These are phyloP conservation scores for Bombus sibiricus DNA, from an alignment of 1,140 invertebrate genomes.

Conservation along the genomic window DNA sequence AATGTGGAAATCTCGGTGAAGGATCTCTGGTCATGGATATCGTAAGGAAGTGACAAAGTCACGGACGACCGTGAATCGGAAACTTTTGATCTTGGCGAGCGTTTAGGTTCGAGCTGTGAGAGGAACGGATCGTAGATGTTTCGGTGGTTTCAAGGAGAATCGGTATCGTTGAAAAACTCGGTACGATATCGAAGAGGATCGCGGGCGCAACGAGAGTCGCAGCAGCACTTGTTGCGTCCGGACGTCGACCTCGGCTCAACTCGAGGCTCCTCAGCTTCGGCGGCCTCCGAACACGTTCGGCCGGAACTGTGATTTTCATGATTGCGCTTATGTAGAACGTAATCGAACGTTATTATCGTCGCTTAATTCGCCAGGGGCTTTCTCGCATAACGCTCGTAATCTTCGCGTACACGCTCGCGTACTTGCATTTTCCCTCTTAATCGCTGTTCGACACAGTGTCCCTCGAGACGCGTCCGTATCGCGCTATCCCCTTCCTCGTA, in stretches of 20 bases:
- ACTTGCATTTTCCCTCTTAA: not conserved
- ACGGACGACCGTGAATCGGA: not conserved
- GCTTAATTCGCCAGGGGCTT: constrained; percentile 20
- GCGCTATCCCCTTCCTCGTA: not conserved
- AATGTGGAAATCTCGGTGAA: not conserved
- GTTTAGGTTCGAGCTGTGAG: too few species aligned
- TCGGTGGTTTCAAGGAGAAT: not conserved
- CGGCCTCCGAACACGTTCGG: constrained; percentile 61
- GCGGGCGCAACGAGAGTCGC: constrained; percentile 46
- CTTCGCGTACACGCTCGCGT: not conserved
- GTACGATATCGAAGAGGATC: constrained; percentile 49
- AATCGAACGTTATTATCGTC: constrained; percentile 32
- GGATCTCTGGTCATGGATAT: not conserved
- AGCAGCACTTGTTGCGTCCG: constrained; percentile 72
- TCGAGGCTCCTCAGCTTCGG: constrained; percentile 52
- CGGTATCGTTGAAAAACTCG: constrained; percentile 2
- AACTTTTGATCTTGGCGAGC: too few species aligned
- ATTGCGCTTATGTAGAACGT: constrained; percentile 42
- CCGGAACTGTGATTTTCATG: constrained; percentile 61
- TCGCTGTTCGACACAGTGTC: not conserved
- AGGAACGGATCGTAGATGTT: not conserved
- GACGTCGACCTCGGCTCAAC: constrained; percentile 71
- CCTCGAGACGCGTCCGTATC: not conserved
- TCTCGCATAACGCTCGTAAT: not conserved
- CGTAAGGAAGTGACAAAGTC: not conserved